Conservation (phyloP, 2,113 vertebrate species). For the Oryzias woworae region DNA sequence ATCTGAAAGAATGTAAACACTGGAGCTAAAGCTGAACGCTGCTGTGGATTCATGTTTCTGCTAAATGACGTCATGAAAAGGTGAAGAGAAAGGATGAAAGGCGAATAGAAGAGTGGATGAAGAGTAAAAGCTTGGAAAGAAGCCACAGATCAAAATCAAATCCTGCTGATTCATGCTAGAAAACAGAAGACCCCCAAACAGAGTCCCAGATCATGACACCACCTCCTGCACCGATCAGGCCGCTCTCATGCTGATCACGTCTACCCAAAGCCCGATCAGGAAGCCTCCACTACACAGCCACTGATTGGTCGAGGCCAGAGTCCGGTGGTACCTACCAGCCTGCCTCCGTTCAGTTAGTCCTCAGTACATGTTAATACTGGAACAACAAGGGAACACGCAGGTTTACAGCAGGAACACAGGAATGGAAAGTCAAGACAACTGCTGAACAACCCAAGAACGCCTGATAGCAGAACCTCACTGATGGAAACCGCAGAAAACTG, state of each 20-base stretch:
- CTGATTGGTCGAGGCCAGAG: slow-evolving; percentile 64
- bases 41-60: too few species aligned
- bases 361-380: slow-evolving; percentile 76
- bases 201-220: slow-evolving; percentile 22
- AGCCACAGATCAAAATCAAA: slow-evolving; percentile 33
- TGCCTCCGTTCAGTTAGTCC: slow-evolving; percentile 46
- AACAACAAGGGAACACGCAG: slow-evolving; percentile 65
- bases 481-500: too few species aligned
- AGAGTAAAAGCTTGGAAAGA: slow-evolving; percentile 2
- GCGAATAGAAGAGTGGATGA: slow-evolving; percentile 26
- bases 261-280: slow-evolving; percentile 45
- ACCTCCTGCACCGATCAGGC: slow-evolving; percentile 45
- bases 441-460: too few species aligned
- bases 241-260: slow-evolving; percentile 60
- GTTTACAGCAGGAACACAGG: slow-evolving; percentile 24
- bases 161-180: slow-evolving; percentile 8
- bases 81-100: background rate
- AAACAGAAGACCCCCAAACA: slow-evolving; percentile 17
- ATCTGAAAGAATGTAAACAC: too few species aligned
- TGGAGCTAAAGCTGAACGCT: too few species aligned
- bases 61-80: background rate
- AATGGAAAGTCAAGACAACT: background rate
- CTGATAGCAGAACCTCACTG: too few species aligned
- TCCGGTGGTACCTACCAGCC: slow-evolving; percentile 71
- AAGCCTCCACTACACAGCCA: slow-evolving; percentile 36